phyloP scores from a whole-genome alignment of 1,140 invertebrate species.

The Anoplophora glabripennis region DNA sequence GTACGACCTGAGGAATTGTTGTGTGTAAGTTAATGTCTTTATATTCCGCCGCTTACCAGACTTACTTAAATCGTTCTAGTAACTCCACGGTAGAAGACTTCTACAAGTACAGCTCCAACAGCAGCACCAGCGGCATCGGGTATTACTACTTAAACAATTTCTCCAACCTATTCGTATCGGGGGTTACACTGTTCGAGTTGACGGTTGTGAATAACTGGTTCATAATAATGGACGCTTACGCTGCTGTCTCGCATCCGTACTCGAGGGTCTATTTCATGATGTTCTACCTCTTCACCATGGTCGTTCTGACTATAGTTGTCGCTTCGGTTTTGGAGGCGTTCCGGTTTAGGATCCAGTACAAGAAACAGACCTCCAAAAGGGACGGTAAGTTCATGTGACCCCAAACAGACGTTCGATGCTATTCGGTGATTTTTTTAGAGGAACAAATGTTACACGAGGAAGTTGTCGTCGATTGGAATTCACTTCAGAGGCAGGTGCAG shows the following conservation, averaged over 20 bases:
- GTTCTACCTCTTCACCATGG: constrained; percentile 89
- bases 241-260: constrained; percentile 61
- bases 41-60: background rate
- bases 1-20: constrained; percentile 77
- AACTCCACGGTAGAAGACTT: constrained; percentile 83
- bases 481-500: constrained; percentile 61
- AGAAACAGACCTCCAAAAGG: constrained; percentile 74
- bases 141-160: constrained; percentile 91
- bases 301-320: constrained; percentile 87
- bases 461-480: constrained; percentile 68
- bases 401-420: background rate
- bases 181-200: constrained; percentile 85
- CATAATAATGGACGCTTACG: constrained; percentile 89
- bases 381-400: constrained; percentile 60
- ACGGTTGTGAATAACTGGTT: constrained; percentile 91
- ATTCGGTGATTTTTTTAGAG: constrained; percentile 53
- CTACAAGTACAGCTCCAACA: constrained; percentile 68
- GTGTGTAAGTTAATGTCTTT: constrained; percentile 64
- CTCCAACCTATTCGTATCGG: constrained; percentile 68
- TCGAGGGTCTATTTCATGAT: constrained; percentile 84
- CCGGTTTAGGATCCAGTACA: constrained; percentile 85
- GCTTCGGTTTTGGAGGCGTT: constrained; percentile 89
- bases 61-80: constrained; percentile 51
- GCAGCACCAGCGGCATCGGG: constrained; percentile 61
- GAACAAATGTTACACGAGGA: constrained; percentile 73